Percentiles rank a stretch among this genome's conserved stretches.
Conservation (phyloP, 2,888 invertebrate genomes). For the Tanypteryx hageni region DNA sequence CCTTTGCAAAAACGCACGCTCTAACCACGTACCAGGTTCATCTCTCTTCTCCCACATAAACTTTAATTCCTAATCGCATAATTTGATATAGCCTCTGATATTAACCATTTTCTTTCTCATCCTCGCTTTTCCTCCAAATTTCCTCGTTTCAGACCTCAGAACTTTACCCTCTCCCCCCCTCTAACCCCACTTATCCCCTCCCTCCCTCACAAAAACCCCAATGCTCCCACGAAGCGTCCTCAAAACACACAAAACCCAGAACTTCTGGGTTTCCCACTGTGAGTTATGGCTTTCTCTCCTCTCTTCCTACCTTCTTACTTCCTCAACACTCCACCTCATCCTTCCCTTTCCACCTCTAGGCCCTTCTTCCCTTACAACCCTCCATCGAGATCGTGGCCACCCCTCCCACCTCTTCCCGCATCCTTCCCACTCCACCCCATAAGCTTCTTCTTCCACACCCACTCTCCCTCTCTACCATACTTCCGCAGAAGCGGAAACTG, state of each 20-base stretch:
- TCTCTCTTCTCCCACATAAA: too few species aligned
- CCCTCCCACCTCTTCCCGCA: background rate
- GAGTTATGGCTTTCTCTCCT: conserved; percentile 30
- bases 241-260: conserved; percentile 55
- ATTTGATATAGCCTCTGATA: background rate
- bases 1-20: too few species aligned
- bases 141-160: background rate
- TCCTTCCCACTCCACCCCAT: background rate
- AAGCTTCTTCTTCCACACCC: background rate
- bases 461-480: conserved; percentile 38
- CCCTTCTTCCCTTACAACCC: background rate
- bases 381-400: too few species aligned
- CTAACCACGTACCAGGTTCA: too few species aligned
- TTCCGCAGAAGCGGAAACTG: conserved; percentile 59
- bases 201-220: background rate
- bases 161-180: background rate
- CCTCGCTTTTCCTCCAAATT: background rate
- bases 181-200: background rate
- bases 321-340: background rate
- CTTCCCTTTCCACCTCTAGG: background rate
- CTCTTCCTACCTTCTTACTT: background rate
- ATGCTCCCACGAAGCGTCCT: background rate
- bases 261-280: conserved; percentile 44
- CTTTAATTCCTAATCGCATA: too few species aligned
- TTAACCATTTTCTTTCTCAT: background rate